A percentile compares a stretch with the other conserved stretches of the same genome.
phyloP scores from a whole-genome alignment of 2,113 vertebrate genomes.

The Mormoops blainvillei region DNA sequence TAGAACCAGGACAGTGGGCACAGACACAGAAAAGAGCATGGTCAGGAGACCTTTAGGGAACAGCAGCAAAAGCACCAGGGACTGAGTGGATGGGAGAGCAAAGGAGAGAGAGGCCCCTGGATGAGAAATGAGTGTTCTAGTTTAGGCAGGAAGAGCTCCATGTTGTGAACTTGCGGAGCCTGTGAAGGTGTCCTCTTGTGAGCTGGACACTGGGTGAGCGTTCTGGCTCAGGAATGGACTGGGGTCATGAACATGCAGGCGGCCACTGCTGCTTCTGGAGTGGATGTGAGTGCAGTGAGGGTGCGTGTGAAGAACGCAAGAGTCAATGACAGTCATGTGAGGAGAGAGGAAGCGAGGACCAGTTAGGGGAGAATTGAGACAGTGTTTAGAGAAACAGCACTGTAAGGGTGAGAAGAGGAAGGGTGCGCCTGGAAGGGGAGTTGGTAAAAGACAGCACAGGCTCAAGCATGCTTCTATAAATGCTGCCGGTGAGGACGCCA shows the following conservation, averaged over 20 bases:
- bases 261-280: background rate
- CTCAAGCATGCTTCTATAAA: background rate
- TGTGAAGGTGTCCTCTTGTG: too few relatives aligned
- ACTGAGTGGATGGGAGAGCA: background rate
- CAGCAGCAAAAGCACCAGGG: background rate
- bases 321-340: accelerated
- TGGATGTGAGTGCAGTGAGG: too few relatives aligned
- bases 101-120: background rate
- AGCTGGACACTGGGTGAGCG: too few relatives aligned
- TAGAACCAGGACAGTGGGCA: background rate
- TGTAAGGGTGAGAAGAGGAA: background rate
- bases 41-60: background rate
- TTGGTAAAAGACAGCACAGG: background rate
- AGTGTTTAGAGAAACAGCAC: background rate
- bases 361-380: background rate
- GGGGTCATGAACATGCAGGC: accelerated
- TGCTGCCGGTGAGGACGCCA: background rate
- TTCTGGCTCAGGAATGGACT: background rate
- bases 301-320: background rate
- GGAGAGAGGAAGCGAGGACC: too few relatives aligned
- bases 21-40: background rate
- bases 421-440: accelerated
- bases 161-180: background rate
- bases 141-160: background rate
- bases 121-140: background rate